These are phyloP conservation scores for Cantharis flavilabris DNA, from an alignment of 2,888 invertebrate species.

Conservation along the genomic window DNA sequence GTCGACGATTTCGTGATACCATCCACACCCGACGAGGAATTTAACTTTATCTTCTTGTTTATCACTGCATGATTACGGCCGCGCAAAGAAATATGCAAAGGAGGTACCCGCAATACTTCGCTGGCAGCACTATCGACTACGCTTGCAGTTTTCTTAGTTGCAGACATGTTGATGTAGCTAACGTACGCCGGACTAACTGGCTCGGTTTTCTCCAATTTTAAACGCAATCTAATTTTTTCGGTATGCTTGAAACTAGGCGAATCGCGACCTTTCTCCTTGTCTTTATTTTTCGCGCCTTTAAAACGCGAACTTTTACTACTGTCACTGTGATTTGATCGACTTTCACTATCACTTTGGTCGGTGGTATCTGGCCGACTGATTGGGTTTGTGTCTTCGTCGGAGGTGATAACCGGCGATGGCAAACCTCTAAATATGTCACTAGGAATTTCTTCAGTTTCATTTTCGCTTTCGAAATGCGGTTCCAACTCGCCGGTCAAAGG, in stretches of 20 bases:
- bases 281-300: constrained; percentile 34
- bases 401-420: constrained; percentile 52
- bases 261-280: constrained; percentile 46
- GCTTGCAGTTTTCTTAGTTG: constrained; percentile 55
- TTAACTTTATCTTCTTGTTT: constrained; percentile 59
- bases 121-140: constrained; percentile 40
- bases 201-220: constrained; percentile 84
- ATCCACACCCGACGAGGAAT: constrained; percentile 6
- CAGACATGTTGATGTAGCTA: constrained; percentile 68
- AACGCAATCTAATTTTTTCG: constrained; percentile 80
- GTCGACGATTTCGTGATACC: constrained; percentile 39
- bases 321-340: constrained; percentile 48
- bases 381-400: constrained; percentile 65
- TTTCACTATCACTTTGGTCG: constrained; percentile 54
- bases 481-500: constrained; percentile 87
- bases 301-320: constrained; percentile 44
- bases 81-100: constrained; percentile 83
- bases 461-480: constrained; percentile 69
- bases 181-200: constrained; percentile 78
- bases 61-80: constrained; percentile 86
- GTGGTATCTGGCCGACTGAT: constrained; percentile 56
- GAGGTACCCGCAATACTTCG: constrained; percentile 84
- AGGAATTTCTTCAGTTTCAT: constrained; percentile 51
- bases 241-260: constrained; percentile 55
- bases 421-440: constrained; percentile 53